These are phyloP conservation scores for Hyperoplus lanceolatus DNA, from an alignment of 2,797 vertebrate genomes.

Conservation along the genomic window DNA sequence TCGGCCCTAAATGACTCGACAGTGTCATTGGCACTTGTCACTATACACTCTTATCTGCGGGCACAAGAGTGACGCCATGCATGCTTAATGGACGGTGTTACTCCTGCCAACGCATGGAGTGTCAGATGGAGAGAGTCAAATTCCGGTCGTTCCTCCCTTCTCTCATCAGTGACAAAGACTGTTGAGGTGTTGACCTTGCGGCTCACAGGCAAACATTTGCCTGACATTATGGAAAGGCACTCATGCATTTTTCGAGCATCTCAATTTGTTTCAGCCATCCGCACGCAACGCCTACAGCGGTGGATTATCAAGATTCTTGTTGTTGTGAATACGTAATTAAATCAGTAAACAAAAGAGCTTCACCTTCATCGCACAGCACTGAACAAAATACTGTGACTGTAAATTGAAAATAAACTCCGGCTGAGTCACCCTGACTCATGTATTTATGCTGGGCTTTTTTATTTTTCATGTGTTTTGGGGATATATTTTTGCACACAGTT, in stretches of 20 bases:
- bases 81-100: slow-evolving; percentile 65
- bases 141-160: slow-evolving; percentile 54
- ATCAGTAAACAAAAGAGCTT: slow-evolving; percentile 33
- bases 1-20: slow-evolving; percentile 2
- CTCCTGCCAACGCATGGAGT: slow-evolving; percentile 55
- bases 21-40: slow-evolving; percentile 37
- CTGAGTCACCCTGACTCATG: slow-evolving; percentile 69
- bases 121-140: slow-evolving; percentile 62
- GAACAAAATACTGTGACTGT: slow-evolving; percentile 48
- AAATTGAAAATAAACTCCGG: slow-evolving; percentile 52
- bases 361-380: slow-evolving; percentile 28
- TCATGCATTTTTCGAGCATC: neutral
- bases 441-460: slow-evolving; percentile 23
- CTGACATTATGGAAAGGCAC: slow-evolving; percentile 12
- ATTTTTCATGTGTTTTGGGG: slow-evolving; percentile 28
- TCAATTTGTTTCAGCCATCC: neutral
- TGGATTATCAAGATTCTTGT: slow-evolving; percentile 28
- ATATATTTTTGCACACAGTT: slow-evolving; percentile 43
- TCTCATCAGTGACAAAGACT: slow-evolving; percentile 13
- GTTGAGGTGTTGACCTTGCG: slow-evolving; percentile 34
- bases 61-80: slow-evolving; percentile 42
- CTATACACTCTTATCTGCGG: slow-evolving; percentile 25
- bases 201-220: neutral
- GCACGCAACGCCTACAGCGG: neutral
- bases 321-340: slow-evolving; percentile 38